Evolutionary conservation across 2,113 vertebrate species (phyloP).

Genomic region (Spheniscus mendiculus): DNA sequence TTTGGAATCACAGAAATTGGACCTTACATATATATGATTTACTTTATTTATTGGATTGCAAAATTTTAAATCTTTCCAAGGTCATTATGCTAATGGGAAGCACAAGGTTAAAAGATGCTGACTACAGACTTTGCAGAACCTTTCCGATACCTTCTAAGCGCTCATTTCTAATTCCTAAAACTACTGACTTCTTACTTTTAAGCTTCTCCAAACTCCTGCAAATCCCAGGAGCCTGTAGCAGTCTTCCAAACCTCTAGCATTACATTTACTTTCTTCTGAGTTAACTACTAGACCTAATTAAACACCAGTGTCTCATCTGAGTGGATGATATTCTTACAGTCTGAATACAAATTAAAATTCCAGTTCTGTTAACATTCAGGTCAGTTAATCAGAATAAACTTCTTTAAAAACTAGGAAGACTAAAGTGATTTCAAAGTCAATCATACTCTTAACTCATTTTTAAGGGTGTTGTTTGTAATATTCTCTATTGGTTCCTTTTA

Average conservation of each 20-base stretch:
- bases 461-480: slow-evolving; percentile 13
- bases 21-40: neutral
- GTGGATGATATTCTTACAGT: slow-evolving; percentile 63
- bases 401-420: slow-evolving; percentile 66
- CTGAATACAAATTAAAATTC: slow-evolving; percentile 80
- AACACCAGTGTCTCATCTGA: slow-evolving; percentile 71
- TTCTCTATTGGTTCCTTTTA: slow-evolving; percentile 15
- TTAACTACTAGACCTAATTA: slow-evolving; percentile 82
- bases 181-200: slow-evolving; percentile 56
- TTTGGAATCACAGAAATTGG: slow-evolving; percentile 19
- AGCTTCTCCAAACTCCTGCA: slow-evolving; percentile 60
- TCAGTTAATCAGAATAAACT: slow-evolving; percentile 73
- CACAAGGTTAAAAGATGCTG: slow-evolving; percentile 20
- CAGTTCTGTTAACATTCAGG: slow-evolving; percentile 74
- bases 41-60: slow-evolving; percentile 36
- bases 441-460: slow-evolving; percentile 37
- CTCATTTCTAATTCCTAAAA: slow-evolving; percentile 43
- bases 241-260: slow-evolving; percentile 56
- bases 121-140: neutral
- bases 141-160: slow-evolving; percentile 36
- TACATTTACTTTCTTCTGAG: slow-evolving; percentile 66
- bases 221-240: slow-evolving; percentile 59
- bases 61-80: slow-evolving; percentile 16
- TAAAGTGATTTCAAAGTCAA: slow-evolving; percentile 78
- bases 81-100: slow-evolving; percentile 37